These are phyloP conservation scores for Coracopsis vasa DNA, from an alignment of 2,113 vertebrate species.

Conservation along the genomic window DNA sequence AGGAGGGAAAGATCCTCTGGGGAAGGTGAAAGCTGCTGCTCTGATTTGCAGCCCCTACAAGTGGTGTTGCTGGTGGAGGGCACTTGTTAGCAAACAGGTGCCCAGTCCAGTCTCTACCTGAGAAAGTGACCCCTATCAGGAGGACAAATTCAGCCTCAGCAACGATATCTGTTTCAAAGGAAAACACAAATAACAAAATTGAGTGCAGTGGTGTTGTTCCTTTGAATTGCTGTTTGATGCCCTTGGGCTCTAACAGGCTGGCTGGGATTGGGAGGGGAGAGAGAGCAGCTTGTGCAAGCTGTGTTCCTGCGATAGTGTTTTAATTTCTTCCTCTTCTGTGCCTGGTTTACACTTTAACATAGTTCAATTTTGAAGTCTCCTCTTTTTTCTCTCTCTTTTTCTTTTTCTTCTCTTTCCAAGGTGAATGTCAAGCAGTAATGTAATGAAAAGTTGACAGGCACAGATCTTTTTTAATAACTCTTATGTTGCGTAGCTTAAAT, in stretches of 20 bases:
- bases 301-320: conserved; percentile 32
- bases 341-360: conserved; percentile 52
- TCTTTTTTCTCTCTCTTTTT: background rate
- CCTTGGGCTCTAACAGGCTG: background rate
- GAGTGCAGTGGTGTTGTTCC: background rate
- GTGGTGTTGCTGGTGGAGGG: background rate
- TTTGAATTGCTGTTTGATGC: background rate
- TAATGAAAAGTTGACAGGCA: conserved; percentile 73
- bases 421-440: conserved; percentile 69
- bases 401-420: conserved; percentile 34
- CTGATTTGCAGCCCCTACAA: fast-evolving
- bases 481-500: conserved; percentile 72
- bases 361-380: conserved; percentile 55
- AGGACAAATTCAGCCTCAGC: background rate
- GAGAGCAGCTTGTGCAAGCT: background rate
- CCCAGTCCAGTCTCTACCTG: background rate
- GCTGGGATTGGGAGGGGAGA: background rate
- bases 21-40: background rate
- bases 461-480: conserved; percentile 72
- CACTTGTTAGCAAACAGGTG: background rate
- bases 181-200: background rate
- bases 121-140: background rate
- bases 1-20: background rate
- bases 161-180: background rate
- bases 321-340: conserved; percentile 35